Conservation (phyloP, 2,888 invertebrate genomes). For the Meteorus cinctellus region DNA sequence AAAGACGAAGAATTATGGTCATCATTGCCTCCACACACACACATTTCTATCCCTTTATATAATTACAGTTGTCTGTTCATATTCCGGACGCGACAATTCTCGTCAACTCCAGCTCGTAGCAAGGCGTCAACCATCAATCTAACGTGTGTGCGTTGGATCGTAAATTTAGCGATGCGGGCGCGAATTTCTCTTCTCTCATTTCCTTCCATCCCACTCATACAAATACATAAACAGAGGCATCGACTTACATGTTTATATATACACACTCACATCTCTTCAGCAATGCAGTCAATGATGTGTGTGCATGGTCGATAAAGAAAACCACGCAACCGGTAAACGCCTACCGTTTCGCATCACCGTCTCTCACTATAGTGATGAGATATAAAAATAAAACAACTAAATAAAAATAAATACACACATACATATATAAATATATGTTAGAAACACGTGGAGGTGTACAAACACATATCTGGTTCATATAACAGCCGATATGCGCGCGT, state of each 20-base stretch:
- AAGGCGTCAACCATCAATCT: constrained; percentile 35
- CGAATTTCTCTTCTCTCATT: constrained; percentile 13
- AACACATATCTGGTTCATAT: neutral
- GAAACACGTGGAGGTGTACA: neutral
- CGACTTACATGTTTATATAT: neutral
- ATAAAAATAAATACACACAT: constrained; percentile 8
- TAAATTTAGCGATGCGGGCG: constrained; percentile 38
- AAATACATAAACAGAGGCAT: neutral
- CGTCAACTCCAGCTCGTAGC: neutral
- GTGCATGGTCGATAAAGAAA: constrained; percentile 51
- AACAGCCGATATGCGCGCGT: constrained; percentile 46
- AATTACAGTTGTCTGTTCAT: neutral
- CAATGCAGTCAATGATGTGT: neutral
- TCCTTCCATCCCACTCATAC: neutral
- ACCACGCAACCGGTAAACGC: constrained; percentile 49
- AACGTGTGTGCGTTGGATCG: constrained; percentile 40
- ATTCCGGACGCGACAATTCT: constrained; percentile 1
- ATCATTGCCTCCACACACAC: neutral
- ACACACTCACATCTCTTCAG: neutral
- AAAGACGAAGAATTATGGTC: neutral
- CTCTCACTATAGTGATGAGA: neutral
- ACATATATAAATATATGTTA: constrained; percentile 1
- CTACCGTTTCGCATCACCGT: constrained; percentile 46
- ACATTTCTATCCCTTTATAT: neutral
- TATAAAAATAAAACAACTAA: neutral